Percentiles rank a stretch among this genome's conserved stretches.
Evolutionary conservation across 2,888 invertebrate species (phyloP).

Genomic region (Lasioglossum morio): DNA sequence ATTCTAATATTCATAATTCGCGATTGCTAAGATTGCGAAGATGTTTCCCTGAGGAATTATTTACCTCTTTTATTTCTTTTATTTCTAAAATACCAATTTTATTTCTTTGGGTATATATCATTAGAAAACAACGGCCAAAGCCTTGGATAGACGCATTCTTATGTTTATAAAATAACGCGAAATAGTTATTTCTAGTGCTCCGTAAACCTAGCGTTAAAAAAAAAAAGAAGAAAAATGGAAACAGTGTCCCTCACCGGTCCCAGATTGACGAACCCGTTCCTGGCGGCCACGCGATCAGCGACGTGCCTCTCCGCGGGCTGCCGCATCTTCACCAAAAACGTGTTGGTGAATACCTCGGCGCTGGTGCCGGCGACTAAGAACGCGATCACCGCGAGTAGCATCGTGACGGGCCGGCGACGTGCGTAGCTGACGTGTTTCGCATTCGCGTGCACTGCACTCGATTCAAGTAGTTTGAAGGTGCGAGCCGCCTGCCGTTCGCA

Average conservation of each 20-base stretch:
- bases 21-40: too few relatives aligned
- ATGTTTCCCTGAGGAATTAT: too few relatives aligned
- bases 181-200: too few relatives aligned
- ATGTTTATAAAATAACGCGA: too few relatives aligned
- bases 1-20: too few relatives aligned
- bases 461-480: conserved; percentile 53
- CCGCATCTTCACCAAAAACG: conserved; percentile 96
- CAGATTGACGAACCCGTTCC: conserved; percentile 97
- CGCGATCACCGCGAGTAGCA: conserved; percentile 67
- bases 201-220: too few relatives aligned
- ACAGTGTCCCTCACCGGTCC: conserved; percentile 92
- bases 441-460: conserved; percentile 69
- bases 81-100: too few relatives aligned
- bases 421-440: conserved; percentile 58
- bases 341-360: conserved; percentile 95
- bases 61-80: too few relatives aligned
- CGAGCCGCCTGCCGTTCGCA: conserved; percentile 8
- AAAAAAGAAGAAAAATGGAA: background rate
- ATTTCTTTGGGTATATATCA: too few relatives aligned
- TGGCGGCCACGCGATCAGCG: conserved; percentile 92
- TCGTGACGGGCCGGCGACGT: conserved; percentile 60
- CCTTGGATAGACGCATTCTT: too few relatives aligned
- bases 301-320: conserved; percentile 91
- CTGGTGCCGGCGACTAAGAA: conserved; percentile 63
- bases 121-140: too few relatives aligned